Evolutionary conservation across 2,113 vertebrate species (phyloP), one percentile per base, ranked within the genome.

Genomic region (Mormoops blainvillei): DNA sequence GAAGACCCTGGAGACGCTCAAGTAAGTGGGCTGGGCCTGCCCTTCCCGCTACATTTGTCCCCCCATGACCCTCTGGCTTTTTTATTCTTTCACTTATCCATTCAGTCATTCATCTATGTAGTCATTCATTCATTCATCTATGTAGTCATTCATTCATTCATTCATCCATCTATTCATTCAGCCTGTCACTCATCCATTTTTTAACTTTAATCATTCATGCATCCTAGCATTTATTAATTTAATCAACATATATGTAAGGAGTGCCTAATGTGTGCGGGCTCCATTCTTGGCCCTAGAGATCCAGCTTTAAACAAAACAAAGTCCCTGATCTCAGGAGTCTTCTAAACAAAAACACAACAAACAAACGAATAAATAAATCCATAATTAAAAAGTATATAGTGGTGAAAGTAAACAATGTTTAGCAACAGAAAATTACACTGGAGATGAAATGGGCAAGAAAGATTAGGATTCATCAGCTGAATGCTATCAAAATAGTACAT

Each of bases 1-100:
- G 76, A 97, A 85, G 61, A 98, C 98, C 20, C 98, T 99, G 97
- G 98, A 99, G 98, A 99, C 98, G 1, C 98, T 99, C 22, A 99
- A 99, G 99, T 99, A 97, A 99, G 99, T 98, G 24, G 3, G 3
- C 19, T 31, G 52, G 26, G 3, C 13, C 38, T 2, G 52, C 41
- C n/a, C 45, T 50, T 4, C 73, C 77, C 41, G 31, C 26, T 9
- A 3, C 10, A 0, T 19, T 28, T 13, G 48, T 20, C 22, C 52
- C 18, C 82, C 31, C 3, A 2, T 65, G 73, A 13, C n/a, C 28
- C 2, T n/a, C 19, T 4, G 7, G 26, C 68, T 48, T 43, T 43
- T 68, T 12, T 18, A 24, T 41, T 45, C 19, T 33, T 45, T 16
- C 19, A 0, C 10, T 54, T 36, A 76, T 9, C 41, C 31, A 33